Conservation (phyloP, 1,140 invertebrate genomes). For the Coboldia fuscipes region DNA sequence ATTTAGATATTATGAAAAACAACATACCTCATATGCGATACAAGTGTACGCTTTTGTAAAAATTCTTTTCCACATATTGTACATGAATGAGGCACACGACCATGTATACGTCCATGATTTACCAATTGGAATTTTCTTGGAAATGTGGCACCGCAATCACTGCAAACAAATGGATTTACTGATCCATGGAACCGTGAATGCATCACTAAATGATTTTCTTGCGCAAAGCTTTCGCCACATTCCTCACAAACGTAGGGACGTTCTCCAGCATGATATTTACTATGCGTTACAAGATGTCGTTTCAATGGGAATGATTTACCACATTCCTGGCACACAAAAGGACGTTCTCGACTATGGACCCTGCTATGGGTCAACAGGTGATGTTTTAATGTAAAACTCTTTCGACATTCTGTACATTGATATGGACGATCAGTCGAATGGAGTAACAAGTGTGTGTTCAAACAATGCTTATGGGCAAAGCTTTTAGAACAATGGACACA, state of each 20-base stretch:
- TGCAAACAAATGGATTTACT: slow-evolving; percentile 55
- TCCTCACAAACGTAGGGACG: slow-evolving; percentile 67
- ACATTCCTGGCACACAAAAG: slow-evolving; percentile 60
- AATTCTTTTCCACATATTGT: slow-evolving; percentile 64
- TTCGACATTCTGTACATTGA: slow-evolving; percentile 65
- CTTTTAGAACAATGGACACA: slow-evolving; percentile 69
- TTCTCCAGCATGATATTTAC: slow-evolving; percentile 71
- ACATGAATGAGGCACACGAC: slow-evolving; percentile 56
- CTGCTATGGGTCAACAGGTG: slow-evolving; percentile 56
- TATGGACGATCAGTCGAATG: slow-evolving; percentile 64
- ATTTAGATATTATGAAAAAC: too few relatives aligned
- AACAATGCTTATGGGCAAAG: slow-evolving; percentile 64
- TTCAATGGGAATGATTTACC: slow-evolving; percentile 59
- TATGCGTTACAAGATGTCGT: slow-evolving; percentile 62
- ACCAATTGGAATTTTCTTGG: slow-evolving; percentile 65
- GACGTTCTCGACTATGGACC: slow-evolving; percentile 51
- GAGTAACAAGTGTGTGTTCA: slow-evolving; percentile 56
- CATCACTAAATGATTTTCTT: slow-evolving; percentile 58
- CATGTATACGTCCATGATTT: slow-evolving; percentile 58
- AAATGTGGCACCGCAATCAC: slow-evolving; percentile 64
- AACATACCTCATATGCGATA: slow-evolving; percentile 48
- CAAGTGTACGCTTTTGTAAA: slow-evolving; percentile 55
- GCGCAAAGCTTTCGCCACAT: slow-evolving; percentile 72
- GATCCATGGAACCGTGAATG: slow-evolving; percentile 66
- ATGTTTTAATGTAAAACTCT: slow-evolving; percentile 65